Conservation (phyloP, 2,888 invertebrate genomes). For the Keiferia lycopersicella region DNA sequence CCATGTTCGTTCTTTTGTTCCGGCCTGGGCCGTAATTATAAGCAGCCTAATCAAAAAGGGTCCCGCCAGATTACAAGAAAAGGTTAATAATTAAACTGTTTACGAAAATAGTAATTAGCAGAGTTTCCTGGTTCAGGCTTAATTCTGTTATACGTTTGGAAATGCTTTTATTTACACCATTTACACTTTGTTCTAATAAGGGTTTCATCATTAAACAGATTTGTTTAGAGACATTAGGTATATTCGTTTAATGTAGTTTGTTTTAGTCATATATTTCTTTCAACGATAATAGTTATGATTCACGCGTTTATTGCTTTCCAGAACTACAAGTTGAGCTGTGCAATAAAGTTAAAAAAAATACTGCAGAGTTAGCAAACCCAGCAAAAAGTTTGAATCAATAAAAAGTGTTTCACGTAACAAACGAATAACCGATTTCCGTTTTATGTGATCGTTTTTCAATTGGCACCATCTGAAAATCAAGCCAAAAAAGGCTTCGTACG, state of each 20-base stretch:
- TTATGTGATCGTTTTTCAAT: conserved; percentile 11
- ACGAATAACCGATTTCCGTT: not conserved
- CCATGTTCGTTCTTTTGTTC: conserved; percentile 11
- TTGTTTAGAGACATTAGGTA: too few species aligned
- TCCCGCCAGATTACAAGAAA: conserved; percentile 40
- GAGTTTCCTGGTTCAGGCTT: conserved; percentile 35
- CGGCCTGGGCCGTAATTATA: conserved; percentile 35
- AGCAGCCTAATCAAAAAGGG: conserved; percentile 44
- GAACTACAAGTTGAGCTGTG: too few species aligned
- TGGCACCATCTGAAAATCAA: conserved; percentile 34
- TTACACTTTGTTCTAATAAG: not conserved
- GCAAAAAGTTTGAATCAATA: not conserved
- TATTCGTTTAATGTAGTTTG: too few species aligned
- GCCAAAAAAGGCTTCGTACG: conserved; percentile 40
- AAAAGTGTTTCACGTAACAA: not conserved
- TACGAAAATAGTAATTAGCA: conserved; percentile 46
- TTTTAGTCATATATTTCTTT: too few species aligned
- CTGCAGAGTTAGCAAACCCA: not conserved
- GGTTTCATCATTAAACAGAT: not conserved
- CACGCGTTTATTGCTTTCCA: too few species aligned
- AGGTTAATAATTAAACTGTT: conserved; percentile 47
- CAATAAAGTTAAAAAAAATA: not conserved
- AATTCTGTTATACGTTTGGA: not conserved
- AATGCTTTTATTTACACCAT: conserved; percentile 1
- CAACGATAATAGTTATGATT: too few species aligned